Evolutionary conservation across 2,888 invertebrate species (phyloP), one percentile per base, ranked within the genome.

Genomic region (Orthosia gracilis): DNA sequence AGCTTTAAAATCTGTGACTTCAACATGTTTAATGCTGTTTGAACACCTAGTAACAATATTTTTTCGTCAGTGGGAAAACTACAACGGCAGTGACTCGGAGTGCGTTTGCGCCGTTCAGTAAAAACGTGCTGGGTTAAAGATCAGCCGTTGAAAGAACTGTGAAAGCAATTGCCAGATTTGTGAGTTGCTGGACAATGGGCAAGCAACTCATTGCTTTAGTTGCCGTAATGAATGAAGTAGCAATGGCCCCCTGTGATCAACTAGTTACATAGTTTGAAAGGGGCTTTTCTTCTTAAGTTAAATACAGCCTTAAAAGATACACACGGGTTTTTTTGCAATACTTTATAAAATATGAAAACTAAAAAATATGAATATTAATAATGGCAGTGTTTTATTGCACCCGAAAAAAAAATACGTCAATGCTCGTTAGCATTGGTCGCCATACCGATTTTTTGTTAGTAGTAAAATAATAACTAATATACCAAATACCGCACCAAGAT

Each of bases 61-160:
- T 61, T 74, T 80, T 49, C n/a, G 18, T 4, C 18, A 49, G 1
- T 23, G 40, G n/a, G 54, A 62, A 85, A 72, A 45, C 23, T 47
- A 71, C 12, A 23, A n/a, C 55, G 65, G 21, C 52, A 26, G 23
- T 15, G 58, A 63, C 49, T n/a, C 65, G 54, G 13, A 54, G 40
- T 62, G 69, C 66, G 50, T 64, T 59, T 54, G 55, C 62, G 26
- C 23, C 54, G 61, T 17, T 61, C 63, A 45, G 17, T 57, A 17
- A 45, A 59, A 65, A 54, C 80, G 73, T 80, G 80, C 0, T 26
- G 18, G 79, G 79, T 72, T 73, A 83, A 78, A 80, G 83, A 80
- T 78, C 52, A 1, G 0, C 5, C 26, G 15, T 55, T 57, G n/a
- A 57, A 70, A 82, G 61, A 83, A 61, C 64, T 72, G 57, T 76